phyloP scores from a whole-genome alignment of 2,888 invertebrate species.

The Lasioglossum zephyrum region DNA sequence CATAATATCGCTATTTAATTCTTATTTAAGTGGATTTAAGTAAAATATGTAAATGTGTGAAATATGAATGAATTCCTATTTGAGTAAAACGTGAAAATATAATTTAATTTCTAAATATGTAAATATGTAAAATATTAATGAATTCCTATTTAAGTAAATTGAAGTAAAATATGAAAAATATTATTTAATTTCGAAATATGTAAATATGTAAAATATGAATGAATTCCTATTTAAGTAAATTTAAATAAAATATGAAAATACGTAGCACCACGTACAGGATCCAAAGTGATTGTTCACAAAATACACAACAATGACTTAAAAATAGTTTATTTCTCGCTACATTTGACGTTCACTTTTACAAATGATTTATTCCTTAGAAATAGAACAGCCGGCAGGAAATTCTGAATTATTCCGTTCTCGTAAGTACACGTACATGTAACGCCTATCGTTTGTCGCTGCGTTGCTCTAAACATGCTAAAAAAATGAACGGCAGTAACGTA shows the following conservation, averaged over 20 bases:
- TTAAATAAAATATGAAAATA: background rate
- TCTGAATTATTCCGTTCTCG: background rate
- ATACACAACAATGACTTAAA: background rate
- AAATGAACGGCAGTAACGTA: constrained; percentile 23
- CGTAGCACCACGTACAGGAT: background rate
- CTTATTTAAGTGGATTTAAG: too few relatives aligned
- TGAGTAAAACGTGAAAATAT: too few relatives aligned
- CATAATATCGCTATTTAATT: too few relatives aligned
- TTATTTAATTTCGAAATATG: too few relatives aligned
- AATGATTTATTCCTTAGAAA: background rate
- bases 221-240: too few relatives aligned
- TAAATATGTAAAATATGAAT: too few relatives aligned
- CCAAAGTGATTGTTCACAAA: background rate
- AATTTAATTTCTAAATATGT: too few relatives aligned
- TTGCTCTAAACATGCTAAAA: constrained; percentile 3
- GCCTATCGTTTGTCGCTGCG: background rate
- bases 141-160: too few relatives aligned
- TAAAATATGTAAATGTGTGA: too few relatives aligned
- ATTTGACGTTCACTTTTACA: background rate
- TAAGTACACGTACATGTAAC: background rate
- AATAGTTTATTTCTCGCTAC: background rate
- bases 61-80: too few relatives aligned
- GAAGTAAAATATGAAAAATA: too few relatives aligned
- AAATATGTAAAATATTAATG: too few relatives aligned
- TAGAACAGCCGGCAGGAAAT: background rate